A percentile compares a stretch with the other conserved stretches of the same genome.
Evolutionary conservation across 1,140 invertebrate genomes (phyloP).

Genomic region (Drosophila sp.): DNA sequence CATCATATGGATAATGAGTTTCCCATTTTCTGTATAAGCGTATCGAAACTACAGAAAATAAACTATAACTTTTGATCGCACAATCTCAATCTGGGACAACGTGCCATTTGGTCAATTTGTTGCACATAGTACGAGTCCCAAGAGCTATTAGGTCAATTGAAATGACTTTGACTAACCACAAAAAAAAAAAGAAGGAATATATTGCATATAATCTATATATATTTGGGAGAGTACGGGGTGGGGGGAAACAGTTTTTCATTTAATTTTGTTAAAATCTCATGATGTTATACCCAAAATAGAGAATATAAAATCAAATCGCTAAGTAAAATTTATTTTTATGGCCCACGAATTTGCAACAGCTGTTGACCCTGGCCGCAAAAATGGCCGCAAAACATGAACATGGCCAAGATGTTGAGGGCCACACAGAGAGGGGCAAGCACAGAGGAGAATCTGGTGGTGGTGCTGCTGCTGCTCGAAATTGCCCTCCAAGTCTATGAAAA

Average conservation of each 20-base stretch:
- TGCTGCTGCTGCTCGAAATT: neutral
- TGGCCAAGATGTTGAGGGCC: neutral
- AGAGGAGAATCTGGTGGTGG: neutral
- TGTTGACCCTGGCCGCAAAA: slow-evolving; percentile 51
- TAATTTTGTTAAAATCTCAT: slow-evolving; percentile 60
- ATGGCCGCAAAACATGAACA: slow-evolving; percentile 55
- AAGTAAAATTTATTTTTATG: slow-evolving; percentile 66
- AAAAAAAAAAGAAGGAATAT: slow-evolving; percentile 20
- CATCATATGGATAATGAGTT: too few relatives aligned
- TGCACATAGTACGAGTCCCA: neutral
- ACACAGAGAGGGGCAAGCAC: neutral
- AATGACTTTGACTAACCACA: neutral
- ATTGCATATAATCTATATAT: slow-evolving; percentile 13
- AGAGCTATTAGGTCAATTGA: slow-evolving; percentile 6
- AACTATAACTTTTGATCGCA: slow-evolving; percentile 2
- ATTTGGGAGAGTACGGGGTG: too few relatives aligned
- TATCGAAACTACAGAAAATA: neutral
- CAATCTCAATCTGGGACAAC: neutral
- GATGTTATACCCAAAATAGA: slow-evolving; percentile 26
- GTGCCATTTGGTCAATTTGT: neutral
- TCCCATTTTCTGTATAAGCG: too few relatives aligned
- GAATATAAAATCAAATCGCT: slow-evolving; percentile 50
- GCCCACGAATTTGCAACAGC: slow-evolving; percentile 57
- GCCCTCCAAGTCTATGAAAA: slow-evolving; percentile 18
- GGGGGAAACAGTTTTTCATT: slow-evolving; percentile 24